Evolutionary conservation across 2,113 vertebrate species (phyloP).

Genomic region (Pygoscelis adeliae): DNA sequence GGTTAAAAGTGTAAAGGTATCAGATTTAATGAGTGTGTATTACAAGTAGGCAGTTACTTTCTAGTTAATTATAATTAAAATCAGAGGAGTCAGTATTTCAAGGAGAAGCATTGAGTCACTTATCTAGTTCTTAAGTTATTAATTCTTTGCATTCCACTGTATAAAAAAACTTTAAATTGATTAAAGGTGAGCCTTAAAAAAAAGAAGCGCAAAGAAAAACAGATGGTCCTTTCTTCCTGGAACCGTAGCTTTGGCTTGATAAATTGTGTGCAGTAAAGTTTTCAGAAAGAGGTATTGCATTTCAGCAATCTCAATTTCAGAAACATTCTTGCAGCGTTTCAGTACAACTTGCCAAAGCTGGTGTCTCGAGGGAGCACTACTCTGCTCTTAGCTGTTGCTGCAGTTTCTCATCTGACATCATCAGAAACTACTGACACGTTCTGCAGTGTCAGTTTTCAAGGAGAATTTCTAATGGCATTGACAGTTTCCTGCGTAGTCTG

Average conservation of each 20-base stretch:
- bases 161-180: background rate
- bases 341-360: constrained; percentile 1
- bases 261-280: constrained; percentile 34
- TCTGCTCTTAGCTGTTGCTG: constrained; percentile 10
- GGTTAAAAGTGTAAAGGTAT: constrained; percentile 35
- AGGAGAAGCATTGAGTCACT: background rate
- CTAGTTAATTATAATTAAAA: constrained; percentile 2
- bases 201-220: constrained; percentile 13
- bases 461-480: constrained; percentile 22
- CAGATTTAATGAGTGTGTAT: background rate
- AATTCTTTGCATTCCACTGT: constrained; percentile 5
- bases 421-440: constrained; percentile 17
- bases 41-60: background rate
- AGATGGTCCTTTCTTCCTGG: constrained; percentile 43
- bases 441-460: constrained; percentile 23
- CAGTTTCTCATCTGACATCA: constrained; percentile 52
- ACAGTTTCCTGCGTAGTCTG: background rate
- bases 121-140: background rate
- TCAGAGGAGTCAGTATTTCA: background rate
- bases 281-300: background rate
- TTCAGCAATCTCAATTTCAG: constrained; percentile 52
- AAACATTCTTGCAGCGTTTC: constrained; percentile 25
- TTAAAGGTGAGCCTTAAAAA: constrained; percentile 18
- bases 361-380: background rate
- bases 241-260: constrained; percentile 19